phyloP scores from a whole-genome alignment of 2,888 invertebrate genomes.

The Stenurella melanura region DNA sequence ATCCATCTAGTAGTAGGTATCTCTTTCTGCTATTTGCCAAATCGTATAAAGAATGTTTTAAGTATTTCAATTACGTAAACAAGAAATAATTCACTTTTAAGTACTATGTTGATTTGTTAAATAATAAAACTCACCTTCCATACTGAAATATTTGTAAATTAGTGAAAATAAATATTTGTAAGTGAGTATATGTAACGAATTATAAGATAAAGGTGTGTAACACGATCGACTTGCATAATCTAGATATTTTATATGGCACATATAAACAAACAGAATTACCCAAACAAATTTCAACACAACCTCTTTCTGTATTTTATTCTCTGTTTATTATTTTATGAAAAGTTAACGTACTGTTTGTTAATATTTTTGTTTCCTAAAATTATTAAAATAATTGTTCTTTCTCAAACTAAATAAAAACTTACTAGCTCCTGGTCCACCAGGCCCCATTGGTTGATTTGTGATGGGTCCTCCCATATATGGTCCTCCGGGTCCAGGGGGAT shows the following conservation, averaged over 20 bases:
- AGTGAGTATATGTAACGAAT: background rate
- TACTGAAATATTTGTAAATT: background rate
- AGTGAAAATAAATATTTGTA: no score
- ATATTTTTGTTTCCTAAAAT: no score
- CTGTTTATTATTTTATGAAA: background rate
- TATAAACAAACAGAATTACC: background rate
- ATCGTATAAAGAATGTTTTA: no score
- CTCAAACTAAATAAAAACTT: slow-evolving; percentile 30
- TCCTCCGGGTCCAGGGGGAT: slow-evolving; percentile 58
- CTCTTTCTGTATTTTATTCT: no score
- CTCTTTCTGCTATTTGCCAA: no score
- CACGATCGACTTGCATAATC: background rate
- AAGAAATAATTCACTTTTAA: no score
- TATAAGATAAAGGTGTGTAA: background rate
- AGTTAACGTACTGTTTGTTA: no score
- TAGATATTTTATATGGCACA: background rate
- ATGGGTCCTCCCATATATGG: slow-evolving; percentile 72
- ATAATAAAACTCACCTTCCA: background rate
- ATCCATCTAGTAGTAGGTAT: no score
- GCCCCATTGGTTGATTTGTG: slow-evolving; percentile 65
- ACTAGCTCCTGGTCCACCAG: slow-evolving; percentile 53
- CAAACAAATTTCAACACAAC: slow-evolving; percentile 3
- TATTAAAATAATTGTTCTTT: no score
- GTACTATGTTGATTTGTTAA: no score
- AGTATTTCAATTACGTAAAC: no score